phyloP scores from a whole-genome alignment of 2,888 invertebrate genomes.

The Yponomeuta evonymella region DNA sequence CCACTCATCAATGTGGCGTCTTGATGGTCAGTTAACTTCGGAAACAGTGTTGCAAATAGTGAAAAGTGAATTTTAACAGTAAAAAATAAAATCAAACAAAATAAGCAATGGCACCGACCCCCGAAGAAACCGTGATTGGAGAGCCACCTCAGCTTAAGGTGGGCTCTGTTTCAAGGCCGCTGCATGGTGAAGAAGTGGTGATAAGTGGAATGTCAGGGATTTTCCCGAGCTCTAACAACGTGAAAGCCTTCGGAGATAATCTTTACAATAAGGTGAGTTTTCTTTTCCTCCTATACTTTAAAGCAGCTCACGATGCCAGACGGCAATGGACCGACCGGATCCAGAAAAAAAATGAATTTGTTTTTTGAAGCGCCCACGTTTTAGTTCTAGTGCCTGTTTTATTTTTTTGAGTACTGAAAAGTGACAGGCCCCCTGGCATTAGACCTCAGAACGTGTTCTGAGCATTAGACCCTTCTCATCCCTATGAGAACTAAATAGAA shows the following conservation, averaged over 20 bases:
- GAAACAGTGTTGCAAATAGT: background rate
- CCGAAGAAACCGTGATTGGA: slow-evolving; percentile 25
- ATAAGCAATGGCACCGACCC: slow-evolving; percentile 29
- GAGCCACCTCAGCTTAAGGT: background rate
- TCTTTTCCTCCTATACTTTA: background rate
- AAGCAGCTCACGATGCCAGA: too few species aligned
- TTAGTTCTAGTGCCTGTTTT: too few species aligned
- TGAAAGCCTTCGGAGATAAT: slow-evolving; percentile 78
- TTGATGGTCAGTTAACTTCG: background rate
- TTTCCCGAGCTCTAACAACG: slow-evolving; percentile 80
- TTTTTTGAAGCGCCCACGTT: too few species aligned
- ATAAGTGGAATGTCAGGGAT: slow-evolving; percentile 77
- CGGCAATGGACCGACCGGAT: too few species aligned
- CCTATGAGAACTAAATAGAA: too few species aligned
- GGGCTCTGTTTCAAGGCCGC: slow-evolving; percentile 27
- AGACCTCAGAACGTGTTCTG: too few species aligned
- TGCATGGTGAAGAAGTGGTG: slow-evolving; percentile 69
- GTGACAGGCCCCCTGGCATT: too few species aligned
- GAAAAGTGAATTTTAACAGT: background rate
- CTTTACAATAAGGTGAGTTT: slow-evolving; percentile 72
- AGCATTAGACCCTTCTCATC: too few species aligned
- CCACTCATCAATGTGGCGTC: background rate
- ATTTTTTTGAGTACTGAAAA: too few species aligned
- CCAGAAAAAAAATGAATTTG: too few species aligned
- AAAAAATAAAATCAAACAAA: too few species aligned